Evolutionary conservation across 2,888 invertebrate genomes (phyloP).

Genomic region (Colostygia pectinataria): DNA sequence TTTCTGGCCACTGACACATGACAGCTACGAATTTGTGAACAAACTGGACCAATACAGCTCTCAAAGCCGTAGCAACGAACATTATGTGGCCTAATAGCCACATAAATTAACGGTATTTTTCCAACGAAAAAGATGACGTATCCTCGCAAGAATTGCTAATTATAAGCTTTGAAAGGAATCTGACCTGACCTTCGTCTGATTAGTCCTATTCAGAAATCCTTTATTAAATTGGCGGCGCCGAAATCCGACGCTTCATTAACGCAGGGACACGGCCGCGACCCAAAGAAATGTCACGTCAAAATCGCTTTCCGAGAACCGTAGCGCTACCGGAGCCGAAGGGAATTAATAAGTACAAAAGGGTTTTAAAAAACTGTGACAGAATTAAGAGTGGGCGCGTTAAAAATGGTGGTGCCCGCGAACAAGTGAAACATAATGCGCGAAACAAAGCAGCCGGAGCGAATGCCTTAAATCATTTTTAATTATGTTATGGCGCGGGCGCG

Average conservation of each 20-base stretch:
- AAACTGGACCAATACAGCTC: constrained; percentile 7
- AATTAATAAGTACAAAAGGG: constrained; percentile 81
- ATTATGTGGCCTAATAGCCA: background rate
- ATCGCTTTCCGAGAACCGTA: constrained; percentile 78
- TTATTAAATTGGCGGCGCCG: constrained; percentile 64
- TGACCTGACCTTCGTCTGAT: constrained; percentile 55
- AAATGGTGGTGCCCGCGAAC: constrained; percentile 75
- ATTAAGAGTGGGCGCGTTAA: constrained; percentile 79
- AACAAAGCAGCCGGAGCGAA: constrained; percentile 83
- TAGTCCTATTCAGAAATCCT: constrained; percentile 52
- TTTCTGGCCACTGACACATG: constrained; percentile 36
- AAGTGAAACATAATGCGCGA: constrained; percentile 83
- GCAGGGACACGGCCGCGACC: constrained; percentile 65
- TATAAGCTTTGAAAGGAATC: constrained; percentile 45
- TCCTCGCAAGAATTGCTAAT: constrained; percentile 41
- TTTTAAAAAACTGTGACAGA: constrained; percentile 81
- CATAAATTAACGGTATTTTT: constrained; percentile 7
- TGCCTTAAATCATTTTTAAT: constrained; percentile 84
- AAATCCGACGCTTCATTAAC: constrained; percentile 80
- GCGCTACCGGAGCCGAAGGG: constrained; percentile 79
- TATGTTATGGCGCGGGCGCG: constrained; percentile 78
- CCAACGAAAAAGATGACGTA: constrained; percentile 29
- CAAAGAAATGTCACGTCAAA: constrained; percentile 79
- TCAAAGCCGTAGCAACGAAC: no score
- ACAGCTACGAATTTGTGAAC: constrained; percentile 33